Percentiles rank a stretch among this genome's conserved stretches.
Conservation (phyloP, 1,140 invertebrate genomes). For the Archivesica marissinica region DNA sequence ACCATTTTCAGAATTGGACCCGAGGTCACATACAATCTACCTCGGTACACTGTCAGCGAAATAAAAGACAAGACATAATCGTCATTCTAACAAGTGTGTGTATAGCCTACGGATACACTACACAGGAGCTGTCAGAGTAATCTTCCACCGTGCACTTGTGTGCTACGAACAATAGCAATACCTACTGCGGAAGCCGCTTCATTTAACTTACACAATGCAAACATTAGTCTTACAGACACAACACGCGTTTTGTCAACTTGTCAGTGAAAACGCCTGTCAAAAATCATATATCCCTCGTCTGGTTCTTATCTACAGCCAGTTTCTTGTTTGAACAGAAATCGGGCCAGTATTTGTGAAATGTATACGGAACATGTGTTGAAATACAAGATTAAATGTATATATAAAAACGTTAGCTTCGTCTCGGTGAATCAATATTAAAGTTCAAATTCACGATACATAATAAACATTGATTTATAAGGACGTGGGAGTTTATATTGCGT, state of each 20-base stretch:
- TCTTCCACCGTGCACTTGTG: background rate
- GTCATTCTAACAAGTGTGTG: background rate
- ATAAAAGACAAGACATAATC: background rate
- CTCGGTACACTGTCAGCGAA: background rate
- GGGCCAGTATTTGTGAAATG: conserved; percentile 7
- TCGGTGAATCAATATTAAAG: too few relatives aligned
- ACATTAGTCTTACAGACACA: conserved; percentile 11
- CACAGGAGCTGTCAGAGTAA: background rate
- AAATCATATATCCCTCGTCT: conserved; percentile 4
- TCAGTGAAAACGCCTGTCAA: conserved; percentile 34
- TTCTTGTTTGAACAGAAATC: conserved; percentile 30
- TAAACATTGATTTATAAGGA: too few relatives aligned
- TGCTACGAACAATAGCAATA: background rate
- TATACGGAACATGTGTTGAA: background rate
- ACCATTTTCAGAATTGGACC: too few relatives aligned
- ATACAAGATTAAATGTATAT: background rate
- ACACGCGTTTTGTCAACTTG: conserved; percentile 27
- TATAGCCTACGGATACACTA: background rate
- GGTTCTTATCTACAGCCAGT: background rate
- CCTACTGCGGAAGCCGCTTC: background rate
- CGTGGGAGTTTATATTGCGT: too few relatives aligned
- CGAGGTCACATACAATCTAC: too few relatives aligned
- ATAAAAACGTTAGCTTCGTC: conserved; percentile 12
- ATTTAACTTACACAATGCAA: background rate
- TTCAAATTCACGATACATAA: too few relatives aligned